phyloP scores from a whole-genome alignment of 2,888 invertebrate genomes.

The Leptopilina syphax region DNA sequence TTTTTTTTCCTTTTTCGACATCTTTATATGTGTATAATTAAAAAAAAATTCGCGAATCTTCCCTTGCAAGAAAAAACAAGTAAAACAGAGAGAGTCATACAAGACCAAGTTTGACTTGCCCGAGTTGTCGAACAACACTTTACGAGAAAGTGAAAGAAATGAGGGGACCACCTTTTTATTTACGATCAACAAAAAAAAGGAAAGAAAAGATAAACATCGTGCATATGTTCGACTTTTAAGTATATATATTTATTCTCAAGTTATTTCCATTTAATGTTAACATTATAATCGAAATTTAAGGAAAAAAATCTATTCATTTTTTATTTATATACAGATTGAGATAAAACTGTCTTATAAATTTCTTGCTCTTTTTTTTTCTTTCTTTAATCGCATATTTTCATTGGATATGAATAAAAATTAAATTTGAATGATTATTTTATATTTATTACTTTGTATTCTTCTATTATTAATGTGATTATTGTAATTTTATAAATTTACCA shows the following conservation, averaged over 20 bases:
- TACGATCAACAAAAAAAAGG: slow-evolving; percentile 28
- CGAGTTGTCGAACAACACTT: slow-evolving; percentile 54
- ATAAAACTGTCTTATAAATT: too few relatives aligned
- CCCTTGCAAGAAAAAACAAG: neutral
- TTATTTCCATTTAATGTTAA: slow-evolving; percentile 3
- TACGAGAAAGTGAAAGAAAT: slow-evolving; percentile 56
- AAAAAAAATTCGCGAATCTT: neutral
- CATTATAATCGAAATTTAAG: neutral
- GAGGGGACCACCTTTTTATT: slow-evolving; percentile 52
- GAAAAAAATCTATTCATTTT: too few relatives aligned
- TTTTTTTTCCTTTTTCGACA: neutral
- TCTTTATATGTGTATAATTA: slow-evolving; percentile 4
- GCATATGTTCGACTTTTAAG: neutral
- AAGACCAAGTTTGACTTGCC: slow-evolving; percentile 43
- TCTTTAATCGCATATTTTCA: too few relatives aligned
- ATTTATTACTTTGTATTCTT: too few relatives aligned
- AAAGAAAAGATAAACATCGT: slow-evolving; percentile 2
- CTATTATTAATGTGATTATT: too few relatives aligned
- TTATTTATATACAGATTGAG: too few relatives aligned
- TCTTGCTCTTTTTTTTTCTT: too few relatives aligned
- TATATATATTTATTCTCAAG: slow-evolving; percentile 7
- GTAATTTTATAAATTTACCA: too few relatives aligned
- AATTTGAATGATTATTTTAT: too few relatives aligned
- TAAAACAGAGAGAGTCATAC: slow-evolving; percentile 11
- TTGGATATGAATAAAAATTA: too few relatives aligned